Evolutionary conservation across 1,140 invertebrate species (phyloP), one percentile per base, ranked within the genome.

Genomic region (Drosophila seguyi): DNA sequence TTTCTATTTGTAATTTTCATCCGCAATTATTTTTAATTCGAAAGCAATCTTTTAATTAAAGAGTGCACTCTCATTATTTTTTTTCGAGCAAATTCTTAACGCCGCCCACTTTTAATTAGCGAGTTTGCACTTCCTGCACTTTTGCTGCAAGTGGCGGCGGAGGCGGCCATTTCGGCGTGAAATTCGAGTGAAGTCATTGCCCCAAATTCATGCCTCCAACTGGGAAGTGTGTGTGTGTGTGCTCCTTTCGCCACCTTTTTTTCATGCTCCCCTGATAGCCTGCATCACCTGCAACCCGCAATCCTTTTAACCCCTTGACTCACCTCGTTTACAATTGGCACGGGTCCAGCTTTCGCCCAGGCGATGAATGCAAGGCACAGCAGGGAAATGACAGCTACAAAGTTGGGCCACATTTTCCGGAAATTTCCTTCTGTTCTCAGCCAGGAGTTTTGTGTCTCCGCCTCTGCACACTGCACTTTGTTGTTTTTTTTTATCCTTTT

Each of bases 261-360:
- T 5, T 29, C 31, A n/a, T 34, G 31, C 29, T 36, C 5, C 25
- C 18, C 18, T 29, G 31, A 16, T 25, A 41, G 14, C 63, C 48
- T 29, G 41, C 39, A 18, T 48, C n/a, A 20, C 45, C 34, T 66
- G 22, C 50, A n/a, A 22, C 11, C 25, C 47, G 50, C 34, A 44
- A 53, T 52, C 48, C 36, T n/a, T n/a, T 39, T 45, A 16, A 20
- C 39, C 53, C 39, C 36, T 20, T 31, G 45, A 73, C 91, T 92
- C 78, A 92, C 91, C 91, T 92, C 91, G 66, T 92, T 91, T 53
- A 92, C 91, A 86, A 86, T 92, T 92, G 91, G 91, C 91, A 92
- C 84, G 27, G 91, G 91, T 81, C 91, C 91, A 92, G 85, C 75
- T 68, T 78, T 73, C 16, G 86, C 81, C 78, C 78, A 85, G 60